These are phyloP conservation scores for Drosophila maculinotata DNA, from an alignment of 2,888 invertebrate genomes.

Conservation along the genomic window DNA sequence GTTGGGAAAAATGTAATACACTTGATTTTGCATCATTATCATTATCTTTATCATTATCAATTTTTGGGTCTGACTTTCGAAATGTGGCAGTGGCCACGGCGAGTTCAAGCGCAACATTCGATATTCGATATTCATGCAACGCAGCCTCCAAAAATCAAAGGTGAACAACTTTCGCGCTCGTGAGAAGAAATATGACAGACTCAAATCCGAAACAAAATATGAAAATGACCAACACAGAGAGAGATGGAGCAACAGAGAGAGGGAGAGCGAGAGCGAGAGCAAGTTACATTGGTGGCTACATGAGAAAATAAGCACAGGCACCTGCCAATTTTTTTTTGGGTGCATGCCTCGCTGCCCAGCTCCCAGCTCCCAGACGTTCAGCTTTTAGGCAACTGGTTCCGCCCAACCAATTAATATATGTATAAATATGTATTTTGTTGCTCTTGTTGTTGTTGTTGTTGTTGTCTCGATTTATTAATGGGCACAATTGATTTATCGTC, in stretches of 20 bases:
- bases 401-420: conserved; percentile 27
- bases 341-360: conserved; percentile 27
- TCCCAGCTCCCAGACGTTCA: conserved; percentile 22
- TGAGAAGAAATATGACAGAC: conserved; percentile 76
- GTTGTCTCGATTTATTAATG: conserved; percentile 66
- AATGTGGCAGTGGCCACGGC: conserved; percentile 46
- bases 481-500: conserved; percentile 64
- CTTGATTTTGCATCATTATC: conserved; percentile 33
- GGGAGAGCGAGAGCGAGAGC: conserved; percentile 6
- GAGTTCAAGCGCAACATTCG: conserved; percentile 68
- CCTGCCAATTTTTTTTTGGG: conserved; percentile 67
- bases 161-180: conserved; percentile 81
- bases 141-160: conserved; percentile 77
- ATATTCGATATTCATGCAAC: conserved; percentile 51
- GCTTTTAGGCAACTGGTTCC: conserved; percentile 51
- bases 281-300: conserved; percentile 33
- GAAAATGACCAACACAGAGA: conserved; percentile 31
- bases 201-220: conserved; percentile 45
- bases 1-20: conserved; percentile 5
- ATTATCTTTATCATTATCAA: conserved; percentile 46
- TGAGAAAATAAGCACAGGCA: conserved; percentile 61
- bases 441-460: conserved; percentile 25
- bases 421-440: conserved; percentile 10
- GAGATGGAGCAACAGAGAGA: neutral
- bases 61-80: conserved; percentile 64